Percentiles rank a stretch among this genome's conserved stretches.
Evolutionary conservation across 35 echinoderm and acorn worm genomes (phyloP).

Genomic region (Apostichopus parvimensis): DNA sequence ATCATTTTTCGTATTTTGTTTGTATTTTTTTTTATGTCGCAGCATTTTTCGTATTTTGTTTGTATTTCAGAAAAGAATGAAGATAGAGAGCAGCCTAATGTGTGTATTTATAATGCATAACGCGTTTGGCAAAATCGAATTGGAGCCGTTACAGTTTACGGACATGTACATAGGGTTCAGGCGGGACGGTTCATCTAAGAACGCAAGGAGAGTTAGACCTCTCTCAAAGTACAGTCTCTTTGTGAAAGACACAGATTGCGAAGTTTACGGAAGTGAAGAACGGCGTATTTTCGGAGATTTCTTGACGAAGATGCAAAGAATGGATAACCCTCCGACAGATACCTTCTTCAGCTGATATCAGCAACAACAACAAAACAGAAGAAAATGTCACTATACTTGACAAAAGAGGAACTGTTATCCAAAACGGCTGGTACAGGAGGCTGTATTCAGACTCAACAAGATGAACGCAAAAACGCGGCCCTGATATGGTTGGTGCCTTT

Average conservation of each 20-base stretch:
- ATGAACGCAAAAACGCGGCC: neutral
- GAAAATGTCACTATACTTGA: neutral
- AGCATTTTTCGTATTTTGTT: neutral
- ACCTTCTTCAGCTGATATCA: no score
- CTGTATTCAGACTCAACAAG: constrained; percentile 6
- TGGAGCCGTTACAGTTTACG: constrained; percentile 25
- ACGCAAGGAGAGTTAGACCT: neutral
- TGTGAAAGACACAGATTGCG: neutral
- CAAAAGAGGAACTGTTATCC: constrained; percentile 30
- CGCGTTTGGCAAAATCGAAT: neutral
- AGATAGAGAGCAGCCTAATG: neutral
- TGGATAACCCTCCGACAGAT: no score
- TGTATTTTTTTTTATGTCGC: neutral
- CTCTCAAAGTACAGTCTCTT: neutral
- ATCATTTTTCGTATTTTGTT: neutral
- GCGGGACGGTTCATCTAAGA: neutral
- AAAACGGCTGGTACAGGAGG: constrained; percentile 47
- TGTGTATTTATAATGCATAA: constrained; percentile 10
- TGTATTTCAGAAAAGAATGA: constrained; percentile 4
- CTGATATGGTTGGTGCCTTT: constrained; percentile 16
- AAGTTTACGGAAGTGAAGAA: neutral
- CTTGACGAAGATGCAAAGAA: no score
- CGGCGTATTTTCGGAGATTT: no score
- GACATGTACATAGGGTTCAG: constrained; percentile 14
- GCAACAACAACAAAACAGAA: no score